These are phyloP conservation scores for Notolepis coatsorum DNA, from an alignment of 2,797 vertebrate species.

Conservation along the genomic window DNA sequence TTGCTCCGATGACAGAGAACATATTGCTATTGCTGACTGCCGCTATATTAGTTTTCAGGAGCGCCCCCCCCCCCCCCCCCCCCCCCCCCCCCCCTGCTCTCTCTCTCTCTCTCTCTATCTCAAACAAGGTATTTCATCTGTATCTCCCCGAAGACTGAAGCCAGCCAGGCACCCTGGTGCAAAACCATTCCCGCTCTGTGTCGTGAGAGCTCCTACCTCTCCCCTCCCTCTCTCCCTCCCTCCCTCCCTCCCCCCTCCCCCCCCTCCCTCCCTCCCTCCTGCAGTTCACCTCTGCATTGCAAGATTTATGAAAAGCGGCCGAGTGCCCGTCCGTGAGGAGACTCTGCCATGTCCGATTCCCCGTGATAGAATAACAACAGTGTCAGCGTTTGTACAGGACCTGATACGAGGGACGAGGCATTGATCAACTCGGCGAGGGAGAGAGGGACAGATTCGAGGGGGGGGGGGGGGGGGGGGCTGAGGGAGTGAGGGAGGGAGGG, in stretches of 20 bases:
- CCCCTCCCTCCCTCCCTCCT: neutral
- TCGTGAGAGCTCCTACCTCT: constrained; percentile 20
- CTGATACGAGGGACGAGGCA: constrained; percentile 42
- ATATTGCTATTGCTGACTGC: constrained; percentile 3
- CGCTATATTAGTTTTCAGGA: constrained; percentile 2
- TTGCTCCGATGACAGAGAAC: constrained; percentile 26
- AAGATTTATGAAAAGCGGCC: constrained; percentile 70
- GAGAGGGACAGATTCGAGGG: neutral
- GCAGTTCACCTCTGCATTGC: constrained; percentile 45
- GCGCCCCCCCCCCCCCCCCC: constrained; percentile 4
- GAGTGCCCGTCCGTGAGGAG: constrained; percentile 62
- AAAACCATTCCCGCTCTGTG: neutral
- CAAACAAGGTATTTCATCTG: constrained; percentile 5
- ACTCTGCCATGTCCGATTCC: constrained; percentile 64
- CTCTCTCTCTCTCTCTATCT: no score
- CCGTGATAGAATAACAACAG: constrained; percentile 64
- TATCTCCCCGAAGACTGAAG: neutral
- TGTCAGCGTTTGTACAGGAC: constrained; percentile 49
- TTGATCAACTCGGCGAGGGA: constrained; percentile 61
- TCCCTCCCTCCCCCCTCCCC: no score
- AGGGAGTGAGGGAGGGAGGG: neutral
- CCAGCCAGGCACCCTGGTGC: neutral
- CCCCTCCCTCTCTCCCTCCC: no score
- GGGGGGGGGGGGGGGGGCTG: neutral
- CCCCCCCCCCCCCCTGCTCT: no score